phyloP scores from a whole-genome alignment of 2,113 vertebrate genomes.

The Natator depressus region DNA sequence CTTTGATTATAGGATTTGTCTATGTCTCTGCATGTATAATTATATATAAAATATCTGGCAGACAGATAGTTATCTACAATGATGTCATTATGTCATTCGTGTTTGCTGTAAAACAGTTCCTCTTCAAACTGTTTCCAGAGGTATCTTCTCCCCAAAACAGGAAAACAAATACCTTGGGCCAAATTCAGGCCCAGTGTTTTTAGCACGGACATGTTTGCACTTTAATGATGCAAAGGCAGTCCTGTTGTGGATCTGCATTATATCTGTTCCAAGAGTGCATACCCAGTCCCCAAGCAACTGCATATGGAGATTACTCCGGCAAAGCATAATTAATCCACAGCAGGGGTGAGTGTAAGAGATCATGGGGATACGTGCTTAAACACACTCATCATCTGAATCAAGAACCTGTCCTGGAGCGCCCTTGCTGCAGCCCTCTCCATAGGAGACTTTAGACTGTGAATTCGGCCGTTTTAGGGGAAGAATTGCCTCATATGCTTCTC shows the following conservation, averaged over 20 bases:
- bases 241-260: neutral
- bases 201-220: neutral
- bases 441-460: neutral
- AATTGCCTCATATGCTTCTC: neutral
- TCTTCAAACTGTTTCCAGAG: neutral
- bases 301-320: neutral
- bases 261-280: neutral
- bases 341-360: fast-evolving
- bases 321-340: neutral
- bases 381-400: fast-evolving
- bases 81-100: neutral
- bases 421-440: neutral
- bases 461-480: neutral
- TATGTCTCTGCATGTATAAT: neutral
- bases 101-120: neutral
- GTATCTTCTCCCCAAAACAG: neutral
- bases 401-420: neutral
- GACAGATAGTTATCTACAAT: fast-evolving
- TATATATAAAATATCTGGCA: neutral
- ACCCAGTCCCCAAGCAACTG: neutral
- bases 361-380: neutral
- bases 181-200: neutral
- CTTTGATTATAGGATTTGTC: neutral
- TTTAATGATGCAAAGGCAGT: neutral
- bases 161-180: neutral